These are phyloP conservation scores for Tricholauxania praeusta DNA, from an alignment of 2,888 invertebrate genomes.

Conservation along the genomic window DNA sequence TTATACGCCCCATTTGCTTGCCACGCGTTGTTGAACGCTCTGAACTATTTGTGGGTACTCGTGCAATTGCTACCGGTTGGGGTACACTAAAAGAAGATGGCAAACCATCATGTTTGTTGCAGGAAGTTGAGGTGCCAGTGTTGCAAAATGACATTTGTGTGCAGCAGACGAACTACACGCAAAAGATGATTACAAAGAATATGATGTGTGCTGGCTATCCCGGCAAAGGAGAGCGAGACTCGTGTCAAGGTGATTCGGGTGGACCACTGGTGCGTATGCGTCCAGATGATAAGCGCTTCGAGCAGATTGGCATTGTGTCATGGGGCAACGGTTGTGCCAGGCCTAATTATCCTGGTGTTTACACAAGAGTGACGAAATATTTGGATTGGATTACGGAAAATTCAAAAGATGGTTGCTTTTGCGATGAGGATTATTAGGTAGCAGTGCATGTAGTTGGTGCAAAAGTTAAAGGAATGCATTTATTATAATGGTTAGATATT, in stretches of 20 bases:
- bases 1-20: conserved; percentile 86
- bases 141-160: conserved; percentile 77
- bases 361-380: conserved; percentile 85
- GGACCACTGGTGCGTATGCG: conserved; percentile 81
- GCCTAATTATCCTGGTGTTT: conserved; percentile 87
- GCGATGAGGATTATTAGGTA: conserved; percentile 69
- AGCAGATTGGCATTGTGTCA: conserved; percentile 87
- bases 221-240: conserved; percentile 60
- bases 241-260: conserved; percentile 67
- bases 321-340: conserved; percentile 93
- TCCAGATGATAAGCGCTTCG: conserved; percentile 80
- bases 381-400: conserved; percentile 85
- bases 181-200: conserved; percentile 87
- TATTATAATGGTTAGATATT: too few relatives aligned
- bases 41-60: conserved; percentile 78
- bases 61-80: conserved; percentile 87
- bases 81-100: conserved; percentile 89
- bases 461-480: too few relatives aligned
- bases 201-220: conserved; percentile 73
- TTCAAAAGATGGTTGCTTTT: conserved; percentile 85
- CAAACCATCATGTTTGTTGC: conserved; percentile 84
- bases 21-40: conserved; percentile 78
- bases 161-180: conserved; percentile 81
- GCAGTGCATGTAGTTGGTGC: too few relatives aligned
- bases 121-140: conserved; percentile 83